Evolutionary conservation across 2,797 vertebrate genomes (phyloP).

Genomic region (Cygnus olor): DNA sequence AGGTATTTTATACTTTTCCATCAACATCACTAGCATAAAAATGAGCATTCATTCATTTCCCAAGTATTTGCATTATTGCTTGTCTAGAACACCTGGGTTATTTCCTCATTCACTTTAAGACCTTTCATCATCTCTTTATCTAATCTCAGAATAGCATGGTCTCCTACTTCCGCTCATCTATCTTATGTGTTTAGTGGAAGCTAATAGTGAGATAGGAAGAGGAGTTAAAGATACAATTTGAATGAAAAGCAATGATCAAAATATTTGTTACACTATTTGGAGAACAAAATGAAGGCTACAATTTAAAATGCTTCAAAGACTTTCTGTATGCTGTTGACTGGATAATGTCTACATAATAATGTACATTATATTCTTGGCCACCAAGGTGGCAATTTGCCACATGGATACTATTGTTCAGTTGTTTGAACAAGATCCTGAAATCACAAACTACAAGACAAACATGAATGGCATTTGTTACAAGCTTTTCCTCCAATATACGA

Average conservation of each 20-base stretch:
- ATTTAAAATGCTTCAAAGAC: background rate
- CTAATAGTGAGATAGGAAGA: background rate
- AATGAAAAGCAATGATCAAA: constrained; percentile 35
- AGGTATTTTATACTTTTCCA: constrained; percentile 28
- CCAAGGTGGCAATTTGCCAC: background rate
- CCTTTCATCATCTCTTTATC: constrained; percentile 50
- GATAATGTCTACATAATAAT: background rate
- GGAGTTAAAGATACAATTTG: constrained; percentile 14
- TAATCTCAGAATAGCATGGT: constrained; percentile 26
- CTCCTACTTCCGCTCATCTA: constrained; percentile 27
- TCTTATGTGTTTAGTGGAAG: background rate
- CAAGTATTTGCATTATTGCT: constrained; percentile 14
- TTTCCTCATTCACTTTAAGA: constrained; percentile 41
- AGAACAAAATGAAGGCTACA: background rate
- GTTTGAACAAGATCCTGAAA: background rate
- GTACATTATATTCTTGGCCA: background rate
- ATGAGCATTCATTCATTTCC: constrained; percentile 27
- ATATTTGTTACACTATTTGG: constrained; percentile 2
- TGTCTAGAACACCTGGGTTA: constrained; percentile 32
- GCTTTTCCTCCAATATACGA: background rate
- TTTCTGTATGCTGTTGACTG: background rate
- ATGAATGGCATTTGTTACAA: background rate
- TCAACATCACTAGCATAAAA: background rate
- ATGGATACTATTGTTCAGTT: background rate
- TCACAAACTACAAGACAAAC: background rate